Conservation (phyloP, 1,140 invertebrate species). For the Apolygus lucorum region DNA sequence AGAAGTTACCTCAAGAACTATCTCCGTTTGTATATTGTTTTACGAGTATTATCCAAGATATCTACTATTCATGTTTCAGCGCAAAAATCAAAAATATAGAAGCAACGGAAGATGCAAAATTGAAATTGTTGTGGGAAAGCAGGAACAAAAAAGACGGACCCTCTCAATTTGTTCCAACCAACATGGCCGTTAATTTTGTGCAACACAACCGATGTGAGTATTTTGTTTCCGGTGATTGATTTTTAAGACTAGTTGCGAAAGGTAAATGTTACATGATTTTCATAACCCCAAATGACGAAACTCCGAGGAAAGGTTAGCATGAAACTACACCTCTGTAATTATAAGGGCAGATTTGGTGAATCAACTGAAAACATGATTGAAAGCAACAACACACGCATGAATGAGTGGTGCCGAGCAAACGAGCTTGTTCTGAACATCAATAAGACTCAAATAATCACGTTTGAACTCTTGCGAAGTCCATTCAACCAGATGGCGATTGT, state of each 20-base stretch:
- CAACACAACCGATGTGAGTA: slow-evolving; percentile 84
- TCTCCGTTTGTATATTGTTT: no score
- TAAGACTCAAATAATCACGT: no score
- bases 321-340: neutral
- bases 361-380: neutral
- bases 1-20: no score
- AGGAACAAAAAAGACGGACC: slow-evolving; percentile 88
- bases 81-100: slow-evolving; percentile 97
- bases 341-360: neutral
- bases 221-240: neutral
- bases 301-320: neutral
- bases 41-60: no score
- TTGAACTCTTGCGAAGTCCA: no score
- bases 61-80: no score
- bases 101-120: slow-evolving; percentile 94
- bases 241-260: neutral
- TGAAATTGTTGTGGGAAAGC: slow-evolving; percentile 77
- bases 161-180: slow-evolving; percentile 92
- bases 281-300: neutral
- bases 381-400: neutral
- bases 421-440: no score
- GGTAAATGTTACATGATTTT: no score
- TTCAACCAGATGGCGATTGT: no score
- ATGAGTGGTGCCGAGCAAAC: no score
- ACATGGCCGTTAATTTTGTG: slow-evolving; percentile 96